These are phyloP conservation scores for Dipodomys stephensi DNA, from an alignment of 2,113 vertebrate species.

Conservation along the genomic window DNA sequence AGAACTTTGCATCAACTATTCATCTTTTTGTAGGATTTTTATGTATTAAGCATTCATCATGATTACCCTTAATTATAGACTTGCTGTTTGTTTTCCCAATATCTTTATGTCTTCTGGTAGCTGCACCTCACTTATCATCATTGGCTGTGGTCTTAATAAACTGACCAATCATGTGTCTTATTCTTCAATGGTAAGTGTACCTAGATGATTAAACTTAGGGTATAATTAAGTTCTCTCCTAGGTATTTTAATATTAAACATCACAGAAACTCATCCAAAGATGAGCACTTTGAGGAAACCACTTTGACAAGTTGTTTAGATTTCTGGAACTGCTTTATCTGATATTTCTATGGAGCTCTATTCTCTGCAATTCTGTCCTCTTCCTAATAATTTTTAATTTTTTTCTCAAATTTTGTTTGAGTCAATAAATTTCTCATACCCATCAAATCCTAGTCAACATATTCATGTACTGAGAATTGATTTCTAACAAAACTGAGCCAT, in stretches of 20 bases:
- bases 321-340: background rate
- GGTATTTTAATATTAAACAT: conserved; percentile 21
- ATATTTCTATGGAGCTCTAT: background rate
- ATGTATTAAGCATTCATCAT: background rate
- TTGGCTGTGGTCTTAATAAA: conserved; percentile 14
- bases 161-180: background rate
- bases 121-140: background rate
- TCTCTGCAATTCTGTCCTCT: background rate
- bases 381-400: background rate
- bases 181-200: background rate
- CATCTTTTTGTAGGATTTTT: conserved; percentile 29
- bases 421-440: background rate
- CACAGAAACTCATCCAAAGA: background rate
- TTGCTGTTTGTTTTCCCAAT: background rate
- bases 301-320: background rate
- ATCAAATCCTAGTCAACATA: background rate
- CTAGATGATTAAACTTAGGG: background rate
- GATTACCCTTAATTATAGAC: background rate
- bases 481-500: background rate
- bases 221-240: background rate
- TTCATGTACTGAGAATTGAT: conserved; percentile 26
- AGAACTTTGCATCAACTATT: background rate
- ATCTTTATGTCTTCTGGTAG: background rate
- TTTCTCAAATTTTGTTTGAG: conserved; percentile 8
- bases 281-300: background rate